A percentile compares a stretch with the other conserved stretches of the same genome.
These are phyloP conservation scores for Coracias cyanogaster DNA, from an alignment of 2,797 vertebrate species.

Conservation along the genomic window DNA sequence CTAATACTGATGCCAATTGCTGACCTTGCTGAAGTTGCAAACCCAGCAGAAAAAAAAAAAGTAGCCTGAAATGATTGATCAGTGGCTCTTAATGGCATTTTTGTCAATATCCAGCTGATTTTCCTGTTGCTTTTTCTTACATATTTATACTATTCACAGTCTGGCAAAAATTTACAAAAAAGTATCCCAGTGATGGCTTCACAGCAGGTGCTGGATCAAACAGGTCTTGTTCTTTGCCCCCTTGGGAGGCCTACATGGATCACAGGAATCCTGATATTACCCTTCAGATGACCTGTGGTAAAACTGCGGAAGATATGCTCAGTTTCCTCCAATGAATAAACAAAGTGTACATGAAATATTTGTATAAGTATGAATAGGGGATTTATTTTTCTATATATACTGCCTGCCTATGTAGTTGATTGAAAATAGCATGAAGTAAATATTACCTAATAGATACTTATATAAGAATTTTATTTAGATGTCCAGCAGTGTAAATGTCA, in stretches of 20 bases:
- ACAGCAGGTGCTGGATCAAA: conserved; percentile 97
- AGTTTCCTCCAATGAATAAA: conserved; percentile 87
- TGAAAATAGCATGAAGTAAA: conserved; percentile 78
- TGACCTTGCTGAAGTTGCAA: conserved; percentile 35
- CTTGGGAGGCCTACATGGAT: conserved; percentile 87
- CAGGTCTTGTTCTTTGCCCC: conserved; percentile 89
- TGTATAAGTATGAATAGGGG: conserved; percentile 75
- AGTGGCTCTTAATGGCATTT: conserved; percentile 63
- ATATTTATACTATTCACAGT: conserved; percentile 81
- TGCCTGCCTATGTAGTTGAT: conserved; percentile 71
- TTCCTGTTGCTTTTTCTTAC: conserved; percentile 77
- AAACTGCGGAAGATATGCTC: conserved; percentile 89
- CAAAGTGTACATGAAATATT: conserved; percentile 81
- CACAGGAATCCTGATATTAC: conserved; percentile 88
- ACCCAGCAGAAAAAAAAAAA: background rate
- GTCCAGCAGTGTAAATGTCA: conserved; percentile 65
- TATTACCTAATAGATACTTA: conserved; percentile 80
- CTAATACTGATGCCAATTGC: background rate
- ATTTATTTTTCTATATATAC: conserved; percentile 75
- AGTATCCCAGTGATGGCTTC: conserved; percentile 91
- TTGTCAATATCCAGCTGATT: conserved; percentile 73
- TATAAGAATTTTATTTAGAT: conserved; percentile 75
- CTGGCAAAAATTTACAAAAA: conserved; percentile 85
- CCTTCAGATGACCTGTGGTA: conserved; percentile 91
- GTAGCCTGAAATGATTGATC: conserved; percentile 58